Evolutionary conservation across 2,797 vertebrate genomes (phyloP), one percentile per base, ranked within the genome.

Genomic region (Selene dorsalis): DNA sequence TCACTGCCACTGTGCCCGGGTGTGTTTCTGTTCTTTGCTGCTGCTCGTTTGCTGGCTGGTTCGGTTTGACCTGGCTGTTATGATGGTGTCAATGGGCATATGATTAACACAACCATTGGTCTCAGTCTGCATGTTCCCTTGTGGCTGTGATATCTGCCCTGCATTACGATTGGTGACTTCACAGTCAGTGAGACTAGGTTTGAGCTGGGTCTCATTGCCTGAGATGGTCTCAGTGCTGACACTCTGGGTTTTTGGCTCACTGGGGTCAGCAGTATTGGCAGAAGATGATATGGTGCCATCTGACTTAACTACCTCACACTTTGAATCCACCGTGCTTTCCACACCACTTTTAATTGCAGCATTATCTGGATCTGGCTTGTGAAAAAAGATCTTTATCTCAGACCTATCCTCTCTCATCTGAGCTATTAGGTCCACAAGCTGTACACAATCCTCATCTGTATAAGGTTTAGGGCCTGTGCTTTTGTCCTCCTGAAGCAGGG

Each of bases 371-470:
- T 16, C 8, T 6, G 59, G 43, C 9, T 6, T 39, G 22, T 0
- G 1, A 20, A 35, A 1, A 7, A 14, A 32, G 1, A 4, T 0
- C 4, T 24, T 12, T 3, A 0, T 7, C 16, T 8, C 7, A 30
- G 68, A 67, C 10, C 20, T 82, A 6, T 0, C 24, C 30, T 26
- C 20, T 57, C 16, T 70, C 6, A 84, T 0, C 48, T 62, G 1
- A 56, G 30, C 12, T 1, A 67, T 53, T 28, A 87, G 30, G 0
- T 20, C 0, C 39, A 8, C 1, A 13, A 26, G 0, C 3, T 13
- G 0, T 4, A 0, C 0, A 6, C 1, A 2, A 11, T 67, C 5
- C 4, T 10, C 3, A 32, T 20, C 4, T 28, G n/a, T 0, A 0
- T 28, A 26, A n/a, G 22, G 35, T 35, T 6, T 8, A 9, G n/a